Evolutionary conservation across 2,797 vertebrate species (phyloP).

Genomic region (Lateolabrax maculatus): DNA sequence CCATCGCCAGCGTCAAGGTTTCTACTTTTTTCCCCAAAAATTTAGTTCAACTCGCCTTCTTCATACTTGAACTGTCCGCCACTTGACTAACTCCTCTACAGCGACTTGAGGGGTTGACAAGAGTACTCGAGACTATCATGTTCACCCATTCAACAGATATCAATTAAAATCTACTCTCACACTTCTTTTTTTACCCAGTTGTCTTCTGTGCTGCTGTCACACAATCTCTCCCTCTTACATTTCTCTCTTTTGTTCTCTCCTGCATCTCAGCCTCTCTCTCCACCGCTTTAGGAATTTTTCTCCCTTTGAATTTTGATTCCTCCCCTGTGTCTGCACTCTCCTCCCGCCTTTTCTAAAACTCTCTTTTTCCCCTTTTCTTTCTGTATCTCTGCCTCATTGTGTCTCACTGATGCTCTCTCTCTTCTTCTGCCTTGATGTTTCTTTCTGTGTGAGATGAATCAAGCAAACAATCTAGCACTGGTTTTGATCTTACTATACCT

Average conservation of each 20-base stretch:
- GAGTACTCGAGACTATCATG: constrained; percentile 30
- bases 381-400: constrained; percentile 40
- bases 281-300: constrained; percentile 59
- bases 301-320: constrained; percentile 69
- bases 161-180: constrained; percentile 46
- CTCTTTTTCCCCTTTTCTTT: constrained; percentile 22
- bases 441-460: constrained; percentile 54
- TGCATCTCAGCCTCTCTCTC: constrained; percentile 44
- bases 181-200: constrained; percentile 7
- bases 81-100: constrained; percentile 12
- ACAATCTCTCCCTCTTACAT: constrained; percentile 44
- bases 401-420: constrained; percentile 34
- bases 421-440: constrained; percentile 50
- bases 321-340: constrained; percentile 54
- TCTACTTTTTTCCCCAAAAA: background rate
- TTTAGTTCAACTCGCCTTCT: background rate
- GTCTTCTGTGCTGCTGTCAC: constrained; percentile 47
- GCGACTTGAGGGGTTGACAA: constrained; percentile 22
- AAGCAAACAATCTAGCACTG: constrained; percentile 38
- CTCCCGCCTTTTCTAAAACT: constrained; percentile 49
- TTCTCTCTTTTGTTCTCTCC: constrained; percentile 54
- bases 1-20: background rate
- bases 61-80: background rate
- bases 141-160: constrained; percentile 48
- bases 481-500: constrained; percentile 65